Base-by-base conservation (phyloP, 2,888 invertebrate genomes). In the Eulithis testata region DNA sequence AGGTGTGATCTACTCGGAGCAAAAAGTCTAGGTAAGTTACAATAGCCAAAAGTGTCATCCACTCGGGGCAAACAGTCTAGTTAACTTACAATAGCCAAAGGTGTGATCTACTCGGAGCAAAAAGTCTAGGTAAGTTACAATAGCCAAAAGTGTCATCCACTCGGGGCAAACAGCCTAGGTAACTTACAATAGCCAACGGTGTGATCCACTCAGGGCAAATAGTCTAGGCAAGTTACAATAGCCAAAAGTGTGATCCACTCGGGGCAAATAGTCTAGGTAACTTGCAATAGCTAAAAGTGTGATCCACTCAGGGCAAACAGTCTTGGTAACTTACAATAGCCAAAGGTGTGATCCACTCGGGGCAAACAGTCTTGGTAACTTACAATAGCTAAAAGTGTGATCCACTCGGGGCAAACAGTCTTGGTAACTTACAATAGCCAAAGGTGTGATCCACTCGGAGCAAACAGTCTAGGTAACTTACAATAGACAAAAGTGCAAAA, bases 381-480 rank as follows among this genome's bases (percentile, higher is more conserved):
- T n/a, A n/a, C n/a, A n/a, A n/a, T n/a, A n/a, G n/a, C n/a, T n/a
- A n/a, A n/a, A 37, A 3, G 94, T 99, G 59, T 99, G 99, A 99
- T 90, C 97, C 98, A 0, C 91, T 99, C 0, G 98, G 98, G 1
- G 96, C 97, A 1, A 95, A 95, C 43, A 95, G 83, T 52, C 71
- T 85, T n/a, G 84, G 84, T 83, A n/a, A n/a, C n/a, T n/a, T n/a
- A n/a, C n/a, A n/a, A n/a, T n/a, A n/a, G n/a, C n/a, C n/a, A n/a
- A n/a, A 37, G 8, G 94, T 99, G 59, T 99, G 99, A 99, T 90
- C 97, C 98, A 0, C 91, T 99, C 0, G 98, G 98, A 1, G 96
- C 97, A 1, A 95, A 95, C 43, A 95, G 83, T 52, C 71, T 85
- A 11, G 84, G 84, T 83, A n/a, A n/a, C n/a, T n/a, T n/a, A n/a